Conservation (phyloP, 1,140 invertebrate genomes). For the Zaprionus africanus region DNA sequence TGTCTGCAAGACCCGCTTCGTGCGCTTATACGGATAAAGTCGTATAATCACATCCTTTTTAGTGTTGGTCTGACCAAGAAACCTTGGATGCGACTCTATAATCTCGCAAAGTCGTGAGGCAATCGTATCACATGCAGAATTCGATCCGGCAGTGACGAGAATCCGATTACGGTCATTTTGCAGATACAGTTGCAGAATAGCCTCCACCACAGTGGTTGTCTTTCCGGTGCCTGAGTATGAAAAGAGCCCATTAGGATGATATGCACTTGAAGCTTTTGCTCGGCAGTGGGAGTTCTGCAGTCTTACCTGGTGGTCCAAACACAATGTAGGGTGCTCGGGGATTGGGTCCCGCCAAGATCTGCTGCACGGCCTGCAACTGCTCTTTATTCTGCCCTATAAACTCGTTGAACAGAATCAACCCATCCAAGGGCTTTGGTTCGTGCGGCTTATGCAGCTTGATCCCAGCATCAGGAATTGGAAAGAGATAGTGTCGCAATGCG, state of each 20-base stretch:
- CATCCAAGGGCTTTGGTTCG: not conserved
- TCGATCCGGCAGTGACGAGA: constrained; percentile 90
- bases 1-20: constrained; percentile 59
- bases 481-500: constrained; percentile 50
- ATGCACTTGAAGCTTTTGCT: not conserved
- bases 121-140: constrained; percentile 91
- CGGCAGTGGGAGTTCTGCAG: not conserved
- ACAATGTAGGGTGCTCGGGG: constrained; percentile 61
- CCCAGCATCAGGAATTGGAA: constrained; percentile 5
- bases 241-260: not conserved
- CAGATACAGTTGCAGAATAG: constrained; percentile 85
- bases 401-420: constrained; percentile 46
- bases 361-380: constrained; percentile 64
- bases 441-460: not conserved
- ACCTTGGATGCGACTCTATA: constrained; percentile 62
- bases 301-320: constrained; percentile 77
- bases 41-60: not conserved
- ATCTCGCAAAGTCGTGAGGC: constrained; percentile 85
- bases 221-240: constrained; percentile 88
- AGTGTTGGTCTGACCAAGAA: not conserved
- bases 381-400: constrained; percentile 62
- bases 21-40: constrained; percentile 44
- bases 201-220: constrained; percentile 91
- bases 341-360: constrained; percentile 66
- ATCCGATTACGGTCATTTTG: constrained; percentile 84